These are phyloP conservation scores for Pseudorhiza aurosa DNA, from an alignment of 30 jellyfish, hydroid and myxozoan genomes.

Conservation along the genomic window DNA sequence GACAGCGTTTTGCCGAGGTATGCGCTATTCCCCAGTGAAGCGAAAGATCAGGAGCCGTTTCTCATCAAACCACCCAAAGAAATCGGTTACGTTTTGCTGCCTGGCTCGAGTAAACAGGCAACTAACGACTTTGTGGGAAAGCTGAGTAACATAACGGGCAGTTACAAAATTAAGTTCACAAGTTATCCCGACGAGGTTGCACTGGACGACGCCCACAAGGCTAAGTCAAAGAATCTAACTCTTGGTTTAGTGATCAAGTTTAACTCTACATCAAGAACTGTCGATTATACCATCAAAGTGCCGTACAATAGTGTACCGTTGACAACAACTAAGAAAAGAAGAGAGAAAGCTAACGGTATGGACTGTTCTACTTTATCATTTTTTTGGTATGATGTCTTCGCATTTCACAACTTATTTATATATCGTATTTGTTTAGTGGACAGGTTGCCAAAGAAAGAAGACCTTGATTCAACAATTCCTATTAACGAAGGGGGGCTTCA, in stretches of 20 bases:
- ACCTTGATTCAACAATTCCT: no score
- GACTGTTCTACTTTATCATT: not conserved
- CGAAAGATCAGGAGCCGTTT: not conserved
- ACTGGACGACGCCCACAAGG: constrained; percentile 54
- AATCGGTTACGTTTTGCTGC: constrained; percentile 43
- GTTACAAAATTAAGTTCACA: constrained; percentile 5
- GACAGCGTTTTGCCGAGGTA: constrained; percentile 37
- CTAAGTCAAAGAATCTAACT: constrained; percentile 28
- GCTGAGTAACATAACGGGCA: not conserved
- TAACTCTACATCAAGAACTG: constrained; percentile 5
- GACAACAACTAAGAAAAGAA: constrained; percentile 32
- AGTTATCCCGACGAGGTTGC: constrained; percentile 37
- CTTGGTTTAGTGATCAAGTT: constrained; percentile 50
- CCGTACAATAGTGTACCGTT: constrained; percentile 51
- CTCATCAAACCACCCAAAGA: constrained; percentile 24
- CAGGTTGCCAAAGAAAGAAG: no score
- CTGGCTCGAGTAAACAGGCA: constrained; percentile 38
- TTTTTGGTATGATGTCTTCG: not conserved
- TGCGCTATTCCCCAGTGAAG: constrained; percentile 6
- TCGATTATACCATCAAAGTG: constrained; percentile 56
- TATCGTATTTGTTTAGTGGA: no score
- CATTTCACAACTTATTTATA: no score
- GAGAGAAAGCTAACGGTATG: constrained; percentile 21
- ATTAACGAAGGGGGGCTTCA: no score
- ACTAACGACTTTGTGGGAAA: constrained; percentile 18